Conservation (phyloP, 2,888 invertebrate genomes). For the Actias luna region DNA sequence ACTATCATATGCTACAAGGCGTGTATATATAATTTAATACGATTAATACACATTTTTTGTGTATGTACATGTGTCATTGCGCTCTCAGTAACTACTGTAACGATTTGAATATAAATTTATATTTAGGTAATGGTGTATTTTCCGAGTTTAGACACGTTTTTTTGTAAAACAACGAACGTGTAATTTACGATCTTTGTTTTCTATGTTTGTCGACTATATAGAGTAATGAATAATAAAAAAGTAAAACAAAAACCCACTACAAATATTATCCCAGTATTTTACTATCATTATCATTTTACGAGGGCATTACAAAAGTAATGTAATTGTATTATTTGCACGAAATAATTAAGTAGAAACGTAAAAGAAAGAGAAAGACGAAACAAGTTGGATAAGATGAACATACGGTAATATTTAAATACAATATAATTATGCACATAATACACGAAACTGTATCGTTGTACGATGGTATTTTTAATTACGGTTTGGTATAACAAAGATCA, state of each 20-base stretch:
- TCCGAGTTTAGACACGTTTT: too few species aligned
- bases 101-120: too few species aligned
- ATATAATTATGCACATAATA: background rate
- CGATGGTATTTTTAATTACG: background rate
- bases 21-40: conserved; percentile 26
- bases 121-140: too few species aligned
- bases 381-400: background rate
- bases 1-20: conserved; percentile 23
- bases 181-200: too few species aligned
- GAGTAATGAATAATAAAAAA: background rate
- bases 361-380: background rate
- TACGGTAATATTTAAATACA: background rate
- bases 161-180: too few species aligned
- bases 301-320: background rate
- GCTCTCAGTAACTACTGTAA: too few species aligned
- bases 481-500: background rate
- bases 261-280: background rate
- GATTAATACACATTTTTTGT: too few species aligned
- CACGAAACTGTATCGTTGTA: background rate
- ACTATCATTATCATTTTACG: background rate
- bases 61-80: too few species aligned
- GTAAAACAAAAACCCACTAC: background rate
- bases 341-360: background rate
- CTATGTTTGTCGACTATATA: too few species aligned
- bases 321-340: background rate